Conservation (phyloP, 2,888 invertebrate genomes). For the Camponotus fellah region DNA sequence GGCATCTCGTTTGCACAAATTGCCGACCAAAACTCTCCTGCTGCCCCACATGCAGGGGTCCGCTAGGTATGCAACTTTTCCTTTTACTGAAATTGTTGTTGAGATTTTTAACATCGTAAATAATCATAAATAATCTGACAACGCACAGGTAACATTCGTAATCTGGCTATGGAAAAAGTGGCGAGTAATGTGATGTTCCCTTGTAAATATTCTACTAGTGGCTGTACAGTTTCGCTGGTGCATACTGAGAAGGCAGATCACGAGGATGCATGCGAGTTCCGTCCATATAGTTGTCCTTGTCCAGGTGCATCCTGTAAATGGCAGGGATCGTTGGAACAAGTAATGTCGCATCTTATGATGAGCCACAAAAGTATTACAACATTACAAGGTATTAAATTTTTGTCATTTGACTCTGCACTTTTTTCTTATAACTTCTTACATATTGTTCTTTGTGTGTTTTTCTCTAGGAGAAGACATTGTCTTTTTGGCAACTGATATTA, state of each 20-base stretch:
- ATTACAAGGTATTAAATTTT: slow-evolving; percentile 91
- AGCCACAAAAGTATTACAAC: slow-evolving; percentile 99
- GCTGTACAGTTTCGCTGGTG: slow-evolving; percentile 96
- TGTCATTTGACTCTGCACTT: background rate
- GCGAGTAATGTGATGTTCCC: slow-evolving; percentile 99
- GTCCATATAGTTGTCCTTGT: slow-evolving; percentile 99
- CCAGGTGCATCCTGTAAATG: slow-evolving; percentile 99
- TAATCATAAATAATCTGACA: background rate
- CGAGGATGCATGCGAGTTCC: slow-evolving; percentile 99
- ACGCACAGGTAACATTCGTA: slow-evolving; percentile 96
- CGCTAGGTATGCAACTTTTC: slow-evolving; percentile 88
- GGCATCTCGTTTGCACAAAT: slow-evolving; percentile 98
- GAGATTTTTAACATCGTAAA: background rate
- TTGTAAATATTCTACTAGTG: slow-evolving; percentile 98
- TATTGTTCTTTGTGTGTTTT: background rate
- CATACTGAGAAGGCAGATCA: slow-evolving; percentile 99
- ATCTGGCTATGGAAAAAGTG: slow-evolving; percentile 99
- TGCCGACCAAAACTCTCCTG: slow-evolving; percentile 98
- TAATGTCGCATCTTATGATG: slow-evolving; percentile 99
- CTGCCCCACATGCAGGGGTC: slow-evolving; percentile 99
- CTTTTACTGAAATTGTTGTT: background rate
- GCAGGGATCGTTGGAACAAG: slow-evolving; percentile 99
- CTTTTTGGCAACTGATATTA: slow-evolving; percentile 99
- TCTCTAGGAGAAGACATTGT: slow-evolving; percentile 97
- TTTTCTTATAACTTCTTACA: background rate